Evolutionary conservation across 2,797 vertebrate species (phyloP).

Genomic region (Rhynchotus rufescens): DNA sequence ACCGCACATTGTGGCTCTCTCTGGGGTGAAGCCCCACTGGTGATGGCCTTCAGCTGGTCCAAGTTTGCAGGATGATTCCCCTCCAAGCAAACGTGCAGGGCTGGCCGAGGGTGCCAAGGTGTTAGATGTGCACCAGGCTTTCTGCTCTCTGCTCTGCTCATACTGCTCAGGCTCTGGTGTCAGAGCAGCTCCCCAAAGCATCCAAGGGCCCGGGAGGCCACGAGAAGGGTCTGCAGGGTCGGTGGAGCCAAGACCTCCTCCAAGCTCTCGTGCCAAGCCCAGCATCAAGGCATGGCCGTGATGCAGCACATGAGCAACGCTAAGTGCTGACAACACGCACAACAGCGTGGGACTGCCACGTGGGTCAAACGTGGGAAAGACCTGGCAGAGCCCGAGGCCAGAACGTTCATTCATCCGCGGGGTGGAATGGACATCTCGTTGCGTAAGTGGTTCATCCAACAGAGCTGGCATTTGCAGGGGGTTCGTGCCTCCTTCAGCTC

Average conservation of each 20-base stretch:
- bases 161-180: not conserved
- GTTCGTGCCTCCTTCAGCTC: not conserved
- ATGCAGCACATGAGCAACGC: not conserved
- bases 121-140: accelerated
- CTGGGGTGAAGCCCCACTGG: not conserved
- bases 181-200: not conserved
- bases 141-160: not conserved
- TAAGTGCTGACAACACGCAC: not conserved
- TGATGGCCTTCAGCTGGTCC: not conserved
- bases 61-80: not conserved
- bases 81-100: not conserved
- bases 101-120: not conserved
- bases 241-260: accelerated
- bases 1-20: not conserved
- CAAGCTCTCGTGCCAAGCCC: accelerated
- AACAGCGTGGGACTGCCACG: not conserved
- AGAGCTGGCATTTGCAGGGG: accelerated
- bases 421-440: not conserved
- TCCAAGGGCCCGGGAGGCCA: not conserved
- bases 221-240: not conserved
- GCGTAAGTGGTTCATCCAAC: not conserved
- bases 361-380: not conserved
- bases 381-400: not conserved
- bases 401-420: not conserved
- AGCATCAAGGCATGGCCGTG: not conserved